A percentile compares a stretch with the other conserved stretches of the same genome.
Evolutionary conservation across 2,888 invertebrate genomes (phyloP).

Genomic region (Pollenia labialis): DNA sequence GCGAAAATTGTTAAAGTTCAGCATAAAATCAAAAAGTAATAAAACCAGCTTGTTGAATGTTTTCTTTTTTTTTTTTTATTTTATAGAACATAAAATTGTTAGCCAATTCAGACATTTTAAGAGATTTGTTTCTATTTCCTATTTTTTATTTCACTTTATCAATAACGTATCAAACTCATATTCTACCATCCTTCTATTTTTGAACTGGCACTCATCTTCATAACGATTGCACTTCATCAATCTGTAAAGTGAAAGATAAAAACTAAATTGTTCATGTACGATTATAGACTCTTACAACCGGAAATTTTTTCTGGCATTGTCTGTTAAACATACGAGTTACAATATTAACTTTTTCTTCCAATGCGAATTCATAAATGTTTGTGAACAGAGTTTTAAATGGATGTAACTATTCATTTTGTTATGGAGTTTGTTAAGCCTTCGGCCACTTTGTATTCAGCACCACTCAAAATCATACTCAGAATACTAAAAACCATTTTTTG

Average conservation of each 20-base stretch:
- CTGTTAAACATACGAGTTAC: constrained; percentile 45
- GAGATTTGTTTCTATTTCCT: constrained; percentile 32
- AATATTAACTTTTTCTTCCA: constrained; percentile 43
- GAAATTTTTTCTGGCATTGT: constrained; percentile 65
- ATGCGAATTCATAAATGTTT: constrained; percentile 24
- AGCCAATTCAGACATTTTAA: constrained; percentile 30
- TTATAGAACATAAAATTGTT: constrained; percentile 40
- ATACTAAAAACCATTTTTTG: too few species aligned
- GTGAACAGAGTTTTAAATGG: constrained; percentile 20
- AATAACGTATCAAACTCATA: constrained; percentile 57
- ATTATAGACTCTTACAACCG: constrained; percentile 69
- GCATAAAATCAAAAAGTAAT: constrained; percentile 43
- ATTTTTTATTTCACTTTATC: constrained; percentile 51
- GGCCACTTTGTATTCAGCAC: too few species aligned
- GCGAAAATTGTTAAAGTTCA: constrained; percentile 15
- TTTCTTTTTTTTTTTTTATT: constrained; percentile 8
- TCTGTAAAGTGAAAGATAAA: constrained; percentile 64
- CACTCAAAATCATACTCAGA: too few species aligned
- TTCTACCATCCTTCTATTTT: constrained; percentile 2
- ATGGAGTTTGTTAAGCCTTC: not conserved
- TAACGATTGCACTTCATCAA: constrained; percentile 71
- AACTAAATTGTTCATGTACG: constrained; percentile 71
- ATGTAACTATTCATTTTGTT: not conserved
- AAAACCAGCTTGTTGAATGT: constrained; percentile 68
- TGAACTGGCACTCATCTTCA: constrained; percentile 42